Evolutionary conservation across 2,113 vertebrate genomes (phyloP).

Genomic region (Entosphenus tridentatus): DNA sequence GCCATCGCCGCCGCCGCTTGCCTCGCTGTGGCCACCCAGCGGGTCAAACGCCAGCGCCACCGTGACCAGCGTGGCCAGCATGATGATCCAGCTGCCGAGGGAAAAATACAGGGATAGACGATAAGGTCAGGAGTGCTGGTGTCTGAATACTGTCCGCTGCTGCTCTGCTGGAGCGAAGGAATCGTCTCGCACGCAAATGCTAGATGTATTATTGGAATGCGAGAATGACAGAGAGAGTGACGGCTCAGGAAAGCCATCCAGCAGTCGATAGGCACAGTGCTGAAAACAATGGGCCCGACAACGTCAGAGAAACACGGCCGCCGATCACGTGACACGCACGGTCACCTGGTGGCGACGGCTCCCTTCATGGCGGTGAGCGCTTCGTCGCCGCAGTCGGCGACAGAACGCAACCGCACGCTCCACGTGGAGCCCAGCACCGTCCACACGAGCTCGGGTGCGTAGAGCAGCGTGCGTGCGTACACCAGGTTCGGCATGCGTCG

Average conservation of each 20-base stretch:
- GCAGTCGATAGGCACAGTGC: no score
- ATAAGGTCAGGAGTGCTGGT: no score
- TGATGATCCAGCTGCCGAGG: slow-evolving; percentile 56
- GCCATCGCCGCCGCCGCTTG: slow-evolving; percentile 43
- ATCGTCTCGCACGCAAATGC: no score
- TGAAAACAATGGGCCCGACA: no score
- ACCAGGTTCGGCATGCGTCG: slow-evolving; percentile 60
- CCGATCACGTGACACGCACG: no score
- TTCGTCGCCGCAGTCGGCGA: not conserved
- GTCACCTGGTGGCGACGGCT: not conserved
- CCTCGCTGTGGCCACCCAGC: slow-evolving; percentile 36
- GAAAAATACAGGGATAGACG: not conserved
- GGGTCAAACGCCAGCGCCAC: slow-evolving; percentile 72
- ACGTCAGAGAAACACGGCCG: no score
- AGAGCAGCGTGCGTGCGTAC: slow-evolving; percentile 54
- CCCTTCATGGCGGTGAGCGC: slow-evolving; percentile 2
- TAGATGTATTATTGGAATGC: no score
- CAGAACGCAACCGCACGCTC: slow-evolving; percentile 15
- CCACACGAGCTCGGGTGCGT: slow-evolving; percentile 62
- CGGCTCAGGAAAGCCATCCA: no score
- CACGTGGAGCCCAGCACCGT: slow-evolving; percentile 51
- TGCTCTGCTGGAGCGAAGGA: no score
- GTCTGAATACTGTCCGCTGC: no score
- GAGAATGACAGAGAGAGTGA: no score
- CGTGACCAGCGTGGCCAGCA: slow-evolving; percentile 38